Percentiles rank a stretch among this genome's conserved stretches.
These are phyloP conservation scores for Cataglyphis altisquamis DNA, from an alignment of 2,888 invertebrate genomes.

Conservation along the genomic window DNA sequence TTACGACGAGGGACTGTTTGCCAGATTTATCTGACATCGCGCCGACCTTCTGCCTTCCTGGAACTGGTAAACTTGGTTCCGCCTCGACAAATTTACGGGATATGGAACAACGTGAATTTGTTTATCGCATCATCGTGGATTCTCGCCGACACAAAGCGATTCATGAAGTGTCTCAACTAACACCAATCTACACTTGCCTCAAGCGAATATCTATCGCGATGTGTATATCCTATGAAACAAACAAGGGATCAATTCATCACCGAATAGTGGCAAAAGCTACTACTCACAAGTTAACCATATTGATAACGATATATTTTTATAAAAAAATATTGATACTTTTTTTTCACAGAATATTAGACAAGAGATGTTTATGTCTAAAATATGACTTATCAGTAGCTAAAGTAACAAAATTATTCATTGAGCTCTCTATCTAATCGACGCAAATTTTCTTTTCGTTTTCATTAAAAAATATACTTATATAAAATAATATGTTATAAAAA, in stretches of 20 bases:
- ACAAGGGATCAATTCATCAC: slow-evolving; percentile 51
- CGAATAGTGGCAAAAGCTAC: slow-evolving; percentile 12
- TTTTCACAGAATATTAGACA: neutral
- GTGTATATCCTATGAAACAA: slow-evolving; percentile 54
- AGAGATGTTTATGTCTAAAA: slow-evolving; percentile 10
- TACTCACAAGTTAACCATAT: slow-evolving; percentile 10
- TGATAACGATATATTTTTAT: neutral
- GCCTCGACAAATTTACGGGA: slow-evolving; percentile 53
- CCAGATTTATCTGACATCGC: slow-evolving; percentile 58
- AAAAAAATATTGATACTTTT: slow-evolving; percentile 12
- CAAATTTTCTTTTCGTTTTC: slow-evolving; percentile 18
- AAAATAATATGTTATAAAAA: neutral
- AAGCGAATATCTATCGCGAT: slow-evolving; percentile 1
- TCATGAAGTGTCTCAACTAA: slow-evolving; percentile 12
- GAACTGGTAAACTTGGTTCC: slow-evolving; percentile 46
- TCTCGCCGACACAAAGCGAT: slow-evolving; percentile 12
- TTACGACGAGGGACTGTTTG: slow-evolving; percentile 45
- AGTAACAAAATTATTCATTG: slow-evolving; percentile 17
- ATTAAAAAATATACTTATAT: neutral
- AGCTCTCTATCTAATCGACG: slow-evolving; percentile 11
- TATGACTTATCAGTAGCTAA: slow-evolving; percentile 1
- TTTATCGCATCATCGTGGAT: slow-evolving; percentile 54
- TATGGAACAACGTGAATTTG: slow-evolving; percentile 60
- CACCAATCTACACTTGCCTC: slow-evolving; percentile 47
- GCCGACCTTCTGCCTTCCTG: slow-evolving; percentile 45